A percentile compares a stretch with the other conserved stretches of the same genome.
Evolutionary conservation across 2,797 vertebrate species (phyloP).

Genomic region (Coracias cyanogaster): DNA sequence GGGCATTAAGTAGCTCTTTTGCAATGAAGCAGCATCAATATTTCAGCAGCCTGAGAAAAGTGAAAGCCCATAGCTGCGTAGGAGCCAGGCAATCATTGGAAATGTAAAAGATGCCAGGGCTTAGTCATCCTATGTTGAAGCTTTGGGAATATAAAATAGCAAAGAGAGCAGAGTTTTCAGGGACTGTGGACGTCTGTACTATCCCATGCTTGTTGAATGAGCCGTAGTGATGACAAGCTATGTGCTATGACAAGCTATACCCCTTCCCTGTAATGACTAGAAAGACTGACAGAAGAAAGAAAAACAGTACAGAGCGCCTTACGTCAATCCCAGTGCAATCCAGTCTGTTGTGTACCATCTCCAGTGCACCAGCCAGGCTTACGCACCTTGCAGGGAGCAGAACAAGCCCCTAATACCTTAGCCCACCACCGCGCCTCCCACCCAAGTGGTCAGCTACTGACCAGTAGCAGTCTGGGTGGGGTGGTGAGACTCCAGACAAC

Average conservation of each 20-base stretch:
- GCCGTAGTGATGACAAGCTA: background rate
- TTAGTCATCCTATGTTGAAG: background rate
- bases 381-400: background rate
- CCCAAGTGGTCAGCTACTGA: background rate
- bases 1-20: background rate
- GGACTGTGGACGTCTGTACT: background rate
- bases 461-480: background rate
- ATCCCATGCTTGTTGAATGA: background rate
- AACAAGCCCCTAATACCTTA: background rate
- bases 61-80: background rate
- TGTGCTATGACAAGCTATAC: background rate
- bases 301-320: accelerated
- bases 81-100: background rate
- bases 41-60: conserved; percentile 6
- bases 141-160: background rate
- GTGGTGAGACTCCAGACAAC: background rate
- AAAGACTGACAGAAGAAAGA: background rate
- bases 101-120: background rate
- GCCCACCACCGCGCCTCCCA: background rate
- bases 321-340: accelerated
- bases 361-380: background rate
- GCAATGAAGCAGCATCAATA: conserved; percentile 22
- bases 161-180: background rate
- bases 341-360: background rate
- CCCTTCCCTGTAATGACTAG: background rate